These are phyloP conservation scores for Perccottus glenii DNA, from an alignment of 2,113 vertebrate genomes.

Conservation along the genomic window DNA sequence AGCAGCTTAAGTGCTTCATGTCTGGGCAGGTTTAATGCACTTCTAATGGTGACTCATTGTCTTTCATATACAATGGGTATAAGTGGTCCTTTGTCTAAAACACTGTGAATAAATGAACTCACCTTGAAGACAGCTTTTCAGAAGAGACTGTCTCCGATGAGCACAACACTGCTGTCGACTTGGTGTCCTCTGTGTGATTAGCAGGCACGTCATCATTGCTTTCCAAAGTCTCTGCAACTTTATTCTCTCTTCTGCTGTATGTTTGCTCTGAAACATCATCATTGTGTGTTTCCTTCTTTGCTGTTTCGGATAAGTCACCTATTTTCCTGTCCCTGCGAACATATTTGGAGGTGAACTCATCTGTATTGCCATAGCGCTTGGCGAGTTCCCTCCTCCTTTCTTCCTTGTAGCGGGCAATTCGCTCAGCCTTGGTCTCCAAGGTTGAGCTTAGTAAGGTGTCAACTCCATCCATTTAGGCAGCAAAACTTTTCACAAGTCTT, in stretches of 20 bases:
- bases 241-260: slow-evolving; percentile 51
- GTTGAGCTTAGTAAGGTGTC: slow-evolving; percentile 74
- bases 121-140: slow-evolving; percentile 55
- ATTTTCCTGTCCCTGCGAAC: slow-evolving; percentile 68
- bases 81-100: background rate
- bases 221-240: slow-evolving; percentile 28
- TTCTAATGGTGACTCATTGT: background rate
- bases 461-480: slow-evolving; percentile 64
- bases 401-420: slow-evolving; percentile 83
- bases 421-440: slow-evolving; percentile 80
- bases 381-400: slow-evolving; percentile 80
- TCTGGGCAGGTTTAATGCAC: slow-evolving; percentile 1
- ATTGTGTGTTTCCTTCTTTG: slow-evolving; percentile 44
- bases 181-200: slow-evolving; percentile 6
- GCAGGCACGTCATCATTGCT: slow-evolving; percentile 9
- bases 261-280: slow-evolving; percentile 52
- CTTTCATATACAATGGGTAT: background rate
- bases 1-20: background rate
- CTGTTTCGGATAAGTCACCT: slow-evolving; percentile 27
- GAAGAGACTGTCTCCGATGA: slow-evolving; percentile 21
- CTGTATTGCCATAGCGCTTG: slow-evolving; percentile 74
- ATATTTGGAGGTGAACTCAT: slow-evolving; percentile 75
- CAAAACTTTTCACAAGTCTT: slow-evolving; percentile 14
- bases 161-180: background rate
- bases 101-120: slow-evolving; percentile 26